Base-by-base conservation (phyloP, 2,888 invertebrate species). In the Trissolcus brochymenae region DNA sequence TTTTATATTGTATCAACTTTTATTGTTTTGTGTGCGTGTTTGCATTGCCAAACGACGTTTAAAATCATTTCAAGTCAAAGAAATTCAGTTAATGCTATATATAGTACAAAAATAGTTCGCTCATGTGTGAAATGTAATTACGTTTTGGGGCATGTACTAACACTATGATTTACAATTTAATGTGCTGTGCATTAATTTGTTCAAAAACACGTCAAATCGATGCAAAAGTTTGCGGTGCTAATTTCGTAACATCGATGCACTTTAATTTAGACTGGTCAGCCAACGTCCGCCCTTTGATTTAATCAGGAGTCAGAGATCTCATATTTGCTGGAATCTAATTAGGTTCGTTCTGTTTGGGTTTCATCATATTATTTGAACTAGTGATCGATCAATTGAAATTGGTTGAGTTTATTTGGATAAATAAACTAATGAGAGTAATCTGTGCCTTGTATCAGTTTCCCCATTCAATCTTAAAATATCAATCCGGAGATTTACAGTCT, bases 21-120 rank as follows among this genome's bases (percentile, higher is more conserved):
- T 46, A 29, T 54, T 64, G 62, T 21, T 65, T 43, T 68, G 54
- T 43, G 14, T 25, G 51, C 57, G 57, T 57, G 66, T 66, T 61
- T 49, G 66, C 61, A 56, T 76, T 76, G 70, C 61, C 55, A 65
- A 57, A 21, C 51, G 65, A 51, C 54, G 50, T 29, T 35, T 19
- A 43, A 57, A n/a, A 64, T n/a, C 29, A 54, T 35, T 68, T 70
- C 43, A 46, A 54, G 46, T 68, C 43, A 67, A 62, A 55, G 29
- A 46, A 59, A 70, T 70, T 60, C 43, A 57, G 35, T 60, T 64
- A 66, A 43, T 16, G 29, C 43, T 66, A n/a, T n/a, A n/a, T n/a
- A n/a, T n/a, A 49, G 73, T 66, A 29, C 46, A 13, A 61, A 73
- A 65, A 73, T 54, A 51, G 35, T 64, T 57, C 1, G 50, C 17